Evolutionary conservation across 2,888 invertebrate genomes (phyloP), one percentile per base, ranked within the genome.

Genomic region (Rotaria sp.): DNA sequence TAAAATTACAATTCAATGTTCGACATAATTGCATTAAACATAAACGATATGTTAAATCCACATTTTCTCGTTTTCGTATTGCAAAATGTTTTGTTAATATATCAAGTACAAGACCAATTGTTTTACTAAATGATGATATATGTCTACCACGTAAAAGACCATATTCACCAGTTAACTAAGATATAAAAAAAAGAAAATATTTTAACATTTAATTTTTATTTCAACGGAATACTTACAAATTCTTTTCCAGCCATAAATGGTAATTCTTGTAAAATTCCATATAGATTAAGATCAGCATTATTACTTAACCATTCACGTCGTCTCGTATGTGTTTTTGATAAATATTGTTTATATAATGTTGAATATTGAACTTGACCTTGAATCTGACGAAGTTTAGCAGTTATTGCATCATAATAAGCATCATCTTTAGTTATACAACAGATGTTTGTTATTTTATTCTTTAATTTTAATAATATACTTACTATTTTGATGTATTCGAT

Each of bases 201-300:
- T 35, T 48, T 10, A 11, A 48, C 1, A 10, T 26, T 26, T 24
- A 8, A 24, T 26, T 55, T 35, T 0, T 26, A 5, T 35, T 21
- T 15, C 13, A 18, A 10, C 38, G 13, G 0, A 80, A 80, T 13
- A 13, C 26, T n/a, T 80, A 80, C 80, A 26, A 80, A 80, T 80
- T 80, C 80, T 80, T 80, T 80, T 80, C 80, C 80, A 80, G 80
- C 80, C 80, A 80, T 80, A n/a, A 80, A 80, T 45, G 80, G 80
- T 26, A 80, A 80, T 80, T 80, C 80, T 45, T 80, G 80, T 80
- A 80, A 80, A 45, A 80, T 80, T 8, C 80, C 80, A 45, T 80
- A 80, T 1, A 80, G 45, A 80, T 80, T 80, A n/a, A 80, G 45
- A 80, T 80, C 80, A 80, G 80, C 80, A 80, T 80, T 80, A 13